Evolutionary conservation across 2,888 invertebrate species (phyloP).

Genomic region (Drosophila cracens): DNA sequence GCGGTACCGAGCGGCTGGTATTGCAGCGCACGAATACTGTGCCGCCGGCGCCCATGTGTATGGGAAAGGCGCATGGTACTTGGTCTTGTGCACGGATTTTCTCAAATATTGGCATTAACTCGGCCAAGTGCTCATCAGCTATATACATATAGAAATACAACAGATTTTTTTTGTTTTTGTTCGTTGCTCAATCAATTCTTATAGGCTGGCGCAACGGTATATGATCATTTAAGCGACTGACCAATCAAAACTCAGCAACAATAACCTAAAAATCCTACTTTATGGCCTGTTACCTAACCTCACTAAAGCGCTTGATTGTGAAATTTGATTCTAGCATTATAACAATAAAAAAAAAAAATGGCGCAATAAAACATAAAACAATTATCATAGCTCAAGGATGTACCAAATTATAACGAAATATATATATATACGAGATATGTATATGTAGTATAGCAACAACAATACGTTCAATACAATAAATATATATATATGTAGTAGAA

Average conservation of each 20-base stretch:
- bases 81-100: conserved; percentile 95
- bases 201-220: conserved; percentile 69
- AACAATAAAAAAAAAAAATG: conserved; percentile 15
- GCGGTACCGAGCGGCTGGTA: conserved; percentile 88
- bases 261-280: conserved; percentile 29
- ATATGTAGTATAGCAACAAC: conserved; percentile 55
- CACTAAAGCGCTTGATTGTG: conserved; percentile 26
- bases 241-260: conserved; percentile 35
- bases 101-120: conserved; percentile 98
- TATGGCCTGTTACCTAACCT: conserved; percentile 41
- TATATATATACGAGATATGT: conserved; percentile 30
- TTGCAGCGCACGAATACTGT: conserved; percentile 88
- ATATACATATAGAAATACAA: conserved; percentile 45
- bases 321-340: conserved; percentile 49
- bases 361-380: conserved; percentile 37
- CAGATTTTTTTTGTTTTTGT: conserved; percentile 22
- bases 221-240: conserved; percentile 82
- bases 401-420: conserved; percentile 37
- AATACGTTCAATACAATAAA: conserved; percentile 42
- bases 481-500: conserved; percentile 31
- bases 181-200: conserved; percentile 13
- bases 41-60: conserved; percentile 91
- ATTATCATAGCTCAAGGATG: conserved; percentile 14
- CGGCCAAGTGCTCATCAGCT: conserved; percentile 98
- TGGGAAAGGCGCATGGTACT: conserved; percentile 95